These are phyloP conservation scores for Eidolon helvum DNA, from an alignment of 2,113 vertebrate genomes.

Conservation along the genomic window DNA sequence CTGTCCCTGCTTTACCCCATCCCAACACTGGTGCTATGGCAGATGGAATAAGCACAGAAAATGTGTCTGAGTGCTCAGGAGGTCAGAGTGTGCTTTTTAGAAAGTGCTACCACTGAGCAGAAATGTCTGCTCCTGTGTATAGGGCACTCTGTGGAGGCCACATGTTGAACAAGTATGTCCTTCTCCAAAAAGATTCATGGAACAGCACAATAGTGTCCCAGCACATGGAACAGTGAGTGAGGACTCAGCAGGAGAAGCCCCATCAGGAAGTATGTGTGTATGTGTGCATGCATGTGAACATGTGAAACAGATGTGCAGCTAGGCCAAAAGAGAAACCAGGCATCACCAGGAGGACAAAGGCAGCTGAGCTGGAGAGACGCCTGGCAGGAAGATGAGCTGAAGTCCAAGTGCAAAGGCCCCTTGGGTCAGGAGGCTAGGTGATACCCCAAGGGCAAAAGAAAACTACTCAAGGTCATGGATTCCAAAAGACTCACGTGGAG, in stretches of 20 bases:
- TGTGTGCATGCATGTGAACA: too few species aligned
- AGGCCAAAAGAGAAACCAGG: background rate
- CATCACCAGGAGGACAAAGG: background rate
- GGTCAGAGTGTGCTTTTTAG: too few species aligned
- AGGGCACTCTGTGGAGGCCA: background rate
- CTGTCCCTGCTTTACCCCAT: fast-evolving
- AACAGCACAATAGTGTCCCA: background rate
- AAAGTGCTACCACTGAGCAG: background rate
- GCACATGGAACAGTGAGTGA: too few species aligned
- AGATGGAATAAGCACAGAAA: too few species aligned
- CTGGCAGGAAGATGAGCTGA: background rate
- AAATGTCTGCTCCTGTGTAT: background rate
- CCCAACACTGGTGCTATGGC: background rate
- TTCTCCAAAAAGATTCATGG: background rate
- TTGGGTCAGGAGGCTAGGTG: background rate
- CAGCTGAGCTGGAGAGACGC: background rate
- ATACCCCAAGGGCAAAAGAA: background rate
- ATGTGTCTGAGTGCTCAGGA: background rate
- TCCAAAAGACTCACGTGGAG: background rate
- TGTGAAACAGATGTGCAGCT: background rate
- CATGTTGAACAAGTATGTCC: background rate
- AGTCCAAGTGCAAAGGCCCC: too few species aligned
- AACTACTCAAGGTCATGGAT: background rate
- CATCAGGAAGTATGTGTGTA: background rate
- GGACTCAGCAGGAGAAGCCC: background rate